Evolutionary conservation across 2,797 vertebrate species (phyloP), one percentile per base, ranked within the genome.

Genomic region (Falco cherrug): DNA sequence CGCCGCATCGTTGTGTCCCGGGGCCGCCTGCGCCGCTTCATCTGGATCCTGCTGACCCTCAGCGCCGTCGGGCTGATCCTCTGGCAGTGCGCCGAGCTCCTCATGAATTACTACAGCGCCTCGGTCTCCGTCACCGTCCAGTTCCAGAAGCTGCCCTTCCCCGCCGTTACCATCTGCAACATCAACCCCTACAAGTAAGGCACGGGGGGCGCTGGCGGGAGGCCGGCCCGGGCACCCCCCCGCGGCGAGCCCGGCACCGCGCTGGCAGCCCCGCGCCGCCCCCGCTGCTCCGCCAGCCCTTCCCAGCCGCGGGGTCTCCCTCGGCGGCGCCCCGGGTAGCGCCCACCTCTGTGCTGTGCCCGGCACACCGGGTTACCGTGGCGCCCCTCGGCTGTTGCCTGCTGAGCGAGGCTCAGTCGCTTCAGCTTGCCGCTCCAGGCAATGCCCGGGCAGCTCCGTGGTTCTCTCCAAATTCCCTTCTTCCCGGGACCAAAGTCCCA

Each of bases 101-200:
- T 98, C 47, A 45, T 96, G 64, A 98, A 98, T 95, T 98, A 98
- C 87, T 98, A 98, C 91, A 97, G 95, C 2, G 98, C 98, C 85
- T 98, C 98, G 1, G 98, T 98, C 50, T 98, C 98, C 4, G 98
- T 98, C 96, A 98, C 98, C 17, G 98, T 98, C 63, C 98, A 98
- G 84, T 98, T 98, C 95, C 98, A 98, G 96, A 98, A 98, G 91
- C 95, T 98, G 78, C 97, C 97, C 6, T 98, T 98, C 63, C 98
- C 98, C 2, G 98, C 98, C 0, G 97, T 98, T 96, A 98, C 98
- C 92, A 97, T 98, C 95, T 98, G 98, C 97, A 98, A 98, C 83
- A 98, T 98, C 96, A 98, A 98, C 94, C 98, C 98, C 29, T 98
- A 98, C 97, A 98, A 98, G 98, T 98, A 97, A 98, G 97, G 60